phyloP scores from a whole-genome alignment of 2,888 invertebrate species.

The Eristalis arbustorum region DNA sequence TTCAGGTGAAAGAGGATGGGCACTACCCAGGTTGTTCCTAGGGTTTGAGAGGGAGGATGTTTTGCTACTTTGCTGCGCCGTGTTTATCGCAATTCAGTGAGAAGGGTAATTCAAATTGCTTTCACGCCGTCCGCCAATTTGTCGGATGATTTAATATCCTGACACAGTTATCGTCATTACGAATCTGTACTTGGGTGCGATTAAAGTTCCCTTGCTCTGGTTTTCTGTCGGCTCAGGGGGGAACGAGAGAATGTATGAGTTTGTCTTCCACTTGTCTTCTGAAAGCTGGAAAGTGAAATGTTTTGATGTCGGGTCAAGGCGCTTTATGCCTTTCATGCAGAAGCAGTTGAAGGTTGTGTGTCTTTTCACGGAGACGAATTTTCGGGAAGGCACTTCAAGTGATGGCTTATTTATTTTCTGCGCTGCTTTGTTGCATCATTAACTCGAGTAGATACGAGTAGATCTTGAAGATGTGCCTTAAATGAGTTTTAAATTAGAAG shows the following conservation, averaged over 20 bases:
- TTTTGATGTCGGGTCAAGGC: constrained; percentile 4
- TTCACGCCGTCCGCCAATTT: constrained; percentile 22
- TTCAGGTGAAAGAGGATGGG: constrained; percentile 11
- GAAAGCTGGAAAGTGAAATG: neutral
- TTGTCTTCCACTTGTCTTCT: neutral
- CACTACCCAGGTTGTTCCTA: too few species aligned
- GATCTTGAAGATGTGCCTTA: too few species aligned
- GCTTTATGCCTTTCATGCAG: neutral
- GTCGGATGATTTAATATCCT: constrained; percentile 34
- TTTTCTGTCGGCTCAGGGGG: neutral
- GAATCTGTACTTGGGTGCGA: constrained; percentile 19
- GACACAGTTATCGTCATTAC: constrained; percentile 42
- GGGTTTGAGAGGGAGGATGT: neutral
- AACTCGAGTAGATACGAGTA: too few species aligned
- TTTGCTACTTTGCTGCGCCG: neutral
- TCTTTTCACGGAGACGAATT: neutral
- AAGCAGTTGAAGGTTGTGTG: neutral
- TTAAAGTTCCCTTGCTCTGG: neutral
- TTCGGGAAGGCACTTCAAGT: neutral
- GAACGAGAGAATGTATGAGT: constrained; percentile 4
- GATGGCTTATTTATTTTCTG: neutral
- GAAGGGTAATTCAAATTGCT: constrained; percentile 1
- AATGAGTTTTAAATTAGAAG: too few species aligned
- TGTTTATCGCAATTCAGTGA: constrained; percentile 26
- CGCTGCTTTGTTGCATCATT: too few species aligned